Evolutionary conservation across 2,888 invertebrate species (phyloP), one percentile per base, ranked within the genome.

Genomic region (Cephus sareptanus): DNA sequence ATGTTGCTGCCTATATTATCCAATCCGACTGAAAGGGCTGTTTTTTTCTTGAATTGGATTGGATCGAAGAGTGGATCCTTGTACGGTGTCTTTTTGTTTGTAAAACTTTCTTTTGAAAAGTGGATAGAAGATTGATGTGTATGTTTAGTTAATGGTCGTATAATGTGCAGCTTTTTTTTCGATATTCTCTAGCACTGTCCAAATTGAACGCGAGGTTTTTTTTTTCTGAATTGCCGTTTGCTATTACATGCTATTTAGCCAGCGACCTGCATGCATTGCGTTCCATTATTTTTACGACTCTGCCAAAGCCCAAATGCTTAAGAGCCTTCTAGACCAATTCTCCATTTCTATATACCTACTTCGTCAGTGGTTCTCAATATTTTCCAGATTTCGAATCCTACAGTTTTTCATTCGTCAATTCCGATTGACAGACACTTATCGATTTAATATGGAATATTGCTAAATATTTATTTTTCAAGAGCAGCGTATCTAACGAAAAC

Each of bases 221-320:
- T 35, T 76, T 34, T 78, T 69, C 68, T 71, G 35, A 77, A 83
- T 78, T 82, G 80, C 82, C 86, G 84, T 84, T 87, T 84, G 86
- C 87, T 86, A 87, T 88, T 89, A 89, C 89, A 87, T 88, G 90
- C 88, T 86, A 88, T 89, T 90, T 89, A 89, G 85, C 85, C 85
- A 86, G 87, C 87, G 85, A 85, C 83, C 87, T 81, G 83, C 83
- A 83, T 87, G 85, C 87, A 86, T 83, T 84, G 83, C 83, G 86
- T 87, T 87, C 85, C 87, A 89, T 90, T 89, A 89, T 89, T 90
- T 90, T 90, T 88, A 89, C 88, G 87, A 87, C 89, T 87, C 83
- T 84, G 85, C 86, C 87, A 87, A 88, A 88, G 86, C 88, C 88
- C 87, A 87, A 88, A 86, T 81, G 85, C 83, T 87, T 82, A 84